Evolutionary conservation across 2,888 invertebrate genomes (phyloP).

Genomic region (Phoenoteleia sp.): DNA sequence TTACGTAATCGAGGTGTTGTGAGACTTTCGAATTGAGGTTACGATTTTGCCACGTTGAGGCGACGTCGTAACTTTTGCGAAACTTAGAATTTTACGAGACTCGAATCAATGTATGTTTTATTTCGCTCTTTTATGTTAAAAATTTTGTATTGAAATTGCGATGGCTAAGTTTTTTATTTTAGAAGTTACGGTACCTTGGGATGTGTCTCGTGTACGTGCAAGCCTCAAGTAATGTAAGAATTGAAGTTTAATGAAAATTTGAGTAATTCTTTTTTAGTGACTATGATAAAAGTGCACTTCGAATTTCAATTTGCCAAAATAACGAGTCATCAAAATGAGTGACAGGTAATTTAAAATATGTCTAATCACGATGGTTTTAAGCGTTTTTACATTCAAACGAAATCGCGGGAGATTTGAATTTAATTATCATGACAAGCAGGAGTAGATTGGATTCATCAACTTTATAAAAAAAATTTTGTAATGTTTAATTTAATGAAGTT

Average conservation of each 20-base stretch:
- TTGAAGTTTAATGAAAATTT: conserved; percentile 29
- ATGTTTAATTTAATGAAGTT: too few relatives aligned
- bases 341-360: conserved; percentile 49
- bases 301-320: conserved; percentile 27
- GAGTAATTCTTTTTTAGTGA: conserved; percentile 35
- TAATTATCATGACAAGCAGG: too few relatives aligned
- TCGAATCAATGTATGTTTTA: not conserved
- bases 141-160: too few relatives aligned
- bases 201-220: not conserved
- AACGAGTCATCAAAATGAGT: conserved; percentile 30
- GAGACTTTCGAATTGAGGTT: not conserved
- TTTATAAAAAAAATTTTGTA: too few relatives aligned
- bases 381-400: not conserved
- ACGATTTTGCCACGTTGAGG: too few relatives aligned
- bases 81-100: not conserved
- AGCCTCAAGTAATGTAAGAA: not conserved
- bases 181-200: too few relatives aligned
- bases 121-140: too few relatives aligned
- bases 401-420: not conserved
- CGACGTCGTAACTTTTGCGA: not conserved
- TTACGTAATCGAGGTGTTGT: not conserved
- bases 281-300: conserved; percentile 31
- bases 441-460: too few relatives aligned
- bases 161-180: too few relatives aligned
- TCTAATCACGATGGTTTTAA: conserved; percentile 44